Base-by-base conservation (phyloP, 2,113 vertebrate species). In the Marmota monax region DNA sequence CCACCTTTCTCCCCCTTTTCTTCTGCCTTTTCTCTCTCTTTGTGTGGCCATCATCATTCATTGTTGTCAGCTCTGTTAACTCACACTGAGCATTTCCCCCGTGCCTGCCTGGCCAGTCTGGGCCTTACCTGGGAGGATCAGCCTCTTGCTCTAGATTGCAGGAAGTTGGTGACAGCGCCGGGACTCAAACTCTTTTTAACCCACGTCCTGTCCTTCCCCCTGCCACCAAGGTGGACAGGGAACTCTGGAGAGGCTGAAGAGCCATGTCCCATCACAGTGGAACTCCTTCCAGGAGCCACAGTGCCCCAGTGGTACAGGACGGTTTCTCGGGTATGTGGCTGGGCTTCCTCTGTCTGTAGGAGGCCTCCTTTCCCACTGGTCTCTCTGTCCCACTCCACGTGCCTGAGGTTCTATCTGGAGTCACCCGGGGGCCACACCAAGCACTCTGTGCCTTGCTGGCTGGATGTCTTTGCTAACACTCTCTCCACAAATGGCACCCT, bases 321-420 rank as follows among this genome's bases (percentile, higher is more conserved):
- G 12, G 42, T 2, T 12, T 45, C 58, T 32, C 1, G 0, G 1
- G 29, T 51, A 0, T 0, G 3, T 2, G 25, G 5, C 10, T 1
- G 16, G 8, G 42, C 37, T 65, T 22, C 11, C 0, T 25, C 51
- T 0, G 0, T 4, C 67, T 53, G 14, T 34, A 3, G 0, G 0
- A 70, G 77, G 53, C 25, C 0, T 53, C 20, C 48, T 88, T 39
- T 42, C 82, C 53, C 22, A 13, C 39, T 0, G 11, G 20, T 56
- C 42, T 9, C n/a, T 79, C 25, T n/a, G 4, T 32, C 42, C 37
- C 3, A 0, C 14, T 8, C 32, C 5, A 67, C 1, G 4, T 39
- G 6, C 11, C 6, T 0, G 4, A 48, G 23, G 0, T 56, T 78
- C 53, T 4, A 10, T 23, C 27, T 9, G 70, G 32, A 2, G 17